phyloP scores from a whole-genome alignment of 2,113 vertebrate genomes.

The Geothlypis trichas region DNA sequence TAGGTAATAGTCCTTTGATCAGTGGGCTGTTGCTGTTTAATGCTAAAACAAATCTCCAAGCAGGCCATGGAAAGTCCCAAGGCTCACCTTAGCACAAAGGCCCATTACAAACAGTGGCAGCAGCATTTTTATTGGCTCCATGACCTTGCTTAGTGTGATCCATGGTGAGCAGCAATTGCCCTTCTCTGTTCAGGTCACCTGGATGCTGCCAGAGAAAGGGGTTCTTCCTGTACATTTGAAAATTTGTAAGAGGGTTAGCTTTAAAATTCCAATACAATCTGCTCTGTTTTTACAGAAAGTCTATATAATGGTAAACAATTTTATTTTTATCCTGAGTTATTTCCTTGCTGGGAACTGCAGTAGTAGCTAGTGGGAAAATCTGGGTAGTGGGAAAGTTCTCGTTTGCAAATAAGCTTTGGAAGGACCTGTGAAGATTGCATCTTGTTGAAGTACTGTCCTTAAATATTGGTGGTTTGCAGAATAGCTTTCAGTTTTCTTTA shows the following conservation, averaged over 20 bases:
- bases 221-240: not conserved
- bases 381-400: not conserved
- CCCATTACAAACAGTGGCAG: not conserved
- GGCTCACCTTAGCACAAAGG: not conserved
- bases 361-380: not conserved
- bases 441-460: not conserved
- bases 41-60: not conserved
- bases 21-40: not conserved
- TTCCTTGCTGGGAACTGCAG: not conserved
- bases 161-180: not conserved
- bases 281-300: not conserved
- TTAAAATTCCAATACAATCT: not conserved
- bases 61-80: not conserved
- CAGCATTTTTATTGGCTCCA: not conserved
- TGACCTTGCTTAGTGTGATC: not conserved
- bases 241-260: not conserved
- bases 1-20: not conserved
- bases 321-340: not conserved
- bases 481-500: not conserved
- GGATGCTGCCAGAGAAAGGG: not conserved
- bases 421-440: not conserved
- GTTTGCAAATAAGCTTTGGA: not conserved
- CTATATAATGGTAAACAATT: not conserved
- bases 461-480: not conserved
- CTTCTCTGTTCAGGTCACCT: not conserved